Percentiles rank a stretch among this genome's conserved stretches.
These are phyloP conservation scores for Phyllostomus discolor DNA, from an alignment of 2,113 vertebrate species.

Conservation along the genomic window DNA sequence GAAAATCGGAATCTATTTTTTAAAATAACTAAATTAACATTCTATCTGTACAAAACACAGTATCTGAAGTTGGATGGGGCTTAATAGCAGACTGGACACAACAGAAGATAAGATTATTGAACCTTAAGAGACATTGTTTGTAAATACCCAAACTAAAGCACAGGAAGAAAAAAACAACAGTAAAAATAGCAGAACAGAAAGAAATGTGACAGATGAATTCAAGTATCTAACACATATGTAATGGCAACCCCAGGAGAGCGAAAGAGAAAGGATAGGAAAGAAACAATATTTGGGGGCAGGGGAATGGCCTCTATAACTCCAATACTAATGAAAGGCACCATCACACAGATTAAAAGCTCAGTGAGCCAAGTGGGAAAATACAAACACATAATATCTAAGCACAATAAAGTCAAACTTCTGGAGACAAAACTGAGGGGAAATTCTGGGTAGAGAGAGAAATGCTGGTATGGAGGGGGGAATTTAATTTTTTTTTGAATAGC, in stretches of 20 bases:
- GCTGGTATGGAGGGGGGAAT: not conserved
- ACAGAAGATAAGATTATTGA: not conserved
- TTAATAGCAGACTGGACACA: not conserved
- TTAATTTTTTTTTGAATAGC: not conserved
- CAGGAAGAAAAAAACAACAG: not conserved
- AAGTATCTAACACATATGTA: not conserved
- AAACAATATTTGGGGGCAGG: not conserved
- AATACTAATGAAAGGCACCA: constrained; percentile 27
- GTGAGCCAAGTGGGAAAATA: not conserved
- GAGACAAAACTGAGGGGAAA: constrained; percentile 14
- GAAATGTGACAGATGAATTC: not conserved
- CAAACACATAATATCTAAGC: not conserved
- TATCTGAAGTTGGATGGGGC: not conserved
- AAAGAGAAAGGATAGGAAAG: not conserved
- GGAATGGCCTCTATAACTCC: not conserved
- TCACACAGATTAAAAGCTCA: not conserved
- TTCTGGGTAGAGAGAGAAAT: not conserved
- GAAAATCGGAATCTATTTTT: not conserved
- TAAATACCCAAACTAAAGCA: not conserved
- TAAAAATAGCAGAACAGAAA: not conserved
- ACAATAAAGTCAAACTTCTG: not conserved
- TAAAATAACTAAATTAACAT: not conserved
- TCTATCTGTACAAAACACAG: not conserved
- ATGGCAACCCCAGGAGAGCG: not conserved
- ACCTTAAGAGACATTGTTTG: not conserved